Percentiles rank a stretch among this genome's conserved stretches.
Conservation (phyloP, 1,140 invertebrate species). For the Amphibalanus amphitrite region DNA sequence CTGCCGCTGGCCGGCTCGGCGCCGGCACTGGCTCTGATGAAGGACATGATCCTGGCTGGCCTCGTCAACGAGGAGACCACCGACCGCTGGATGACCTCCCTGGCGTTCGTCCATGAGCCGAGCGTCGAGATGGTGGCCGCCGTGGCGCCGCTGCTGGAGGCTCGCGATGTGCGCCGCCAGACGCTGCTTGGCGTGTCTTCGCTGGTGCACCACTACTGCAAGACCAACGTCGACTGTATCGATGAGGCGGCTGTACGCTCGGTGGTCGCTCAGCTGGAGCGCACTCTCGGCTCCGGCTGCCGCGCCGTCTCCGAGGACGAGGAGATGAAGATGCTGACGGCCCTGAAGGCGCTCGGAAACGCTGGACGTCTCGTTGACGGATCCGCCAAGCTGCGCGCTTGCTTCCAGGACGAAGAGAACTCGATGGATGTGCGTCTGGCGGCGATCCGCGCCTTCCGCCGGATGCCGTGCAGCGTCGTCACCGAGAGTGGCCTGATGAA, state of each 20-base stretch:
- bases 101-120: slow-evolving; percentile 49
- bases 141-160: slow-evolving; percentile 28
- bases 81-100: slow-evolving; percentile 31
- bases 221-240: slow-evolving; percentile 23
- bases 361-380: slow-evolving; percentile 42
- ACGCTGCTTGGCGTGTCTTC: slow-evolving; percentile 29
- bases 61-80: slow-evolving; percentile 42
- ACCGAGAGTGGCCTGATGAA: slow-evolving; percentile 38
- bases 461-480: slow-evolving; percentile 37
- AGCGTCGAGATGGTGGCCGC: slow-evolving; percentile 47
- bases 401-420: slow-evolving; percentile 42
- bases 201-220: slow-evolving; percentile 30
- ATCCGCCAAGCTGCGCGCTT: slow-evolving; percentile 40
- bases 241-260: slow-evolving; percentile 29
- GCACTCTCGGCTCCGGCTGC: slow-evolving; percentile 34
- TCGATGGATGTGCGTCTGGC: slow-evolving; percentile 52
- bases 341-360: slow-evolving; percentile 70
- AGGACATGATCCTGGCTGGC: slow-evolving; percentile 46
- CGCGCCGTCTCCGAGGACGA: slow-evolving; percentile 35
- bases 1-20: slow-evolving; percentile 55
- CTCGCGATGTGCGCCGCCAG: slow-evolving; percentile 34
- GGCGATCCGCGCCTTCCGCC: slow-evolving; percentile 56
- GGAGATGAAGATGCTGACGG: slow-evolving; percentile 49
- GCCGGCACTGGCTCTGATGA: slow-evolving; percentile 51
- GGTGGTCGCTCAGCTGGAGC: slow-evolving; percentile 47